These are phyloP conservation scores for Desoria tigrina DNA, from an alignment of 2,888 invertebrate genomes.

Conservation along the genomic window DNA sequence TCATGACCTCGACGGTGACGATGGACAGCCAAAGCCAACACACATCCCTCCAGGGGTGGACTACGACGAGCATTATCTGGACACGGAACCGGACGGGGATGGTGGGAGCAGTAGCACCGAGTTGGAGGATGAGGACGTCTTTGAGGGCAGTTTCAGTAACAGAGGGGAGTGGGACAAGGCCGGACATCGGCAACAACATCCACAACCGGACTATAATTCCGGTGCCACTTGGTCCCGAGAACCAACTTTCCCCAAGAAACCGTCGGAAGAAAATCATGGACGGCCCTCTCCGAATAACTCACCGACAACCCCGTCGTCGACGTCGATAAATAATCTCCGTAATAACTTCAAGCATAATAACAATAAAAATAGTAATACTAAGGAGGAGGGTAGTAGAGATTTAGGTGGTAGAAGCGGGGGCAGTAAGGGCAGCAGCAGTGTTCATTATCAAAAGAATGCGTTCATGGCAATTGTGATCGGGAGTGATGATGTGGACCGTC, in stretches of 20 bases:
- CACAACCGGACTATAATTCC: not conserved
- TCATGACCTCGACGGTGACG: not conserved
- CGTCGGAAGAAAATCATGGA: not conserved
- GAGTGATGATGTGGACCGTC: constrained; percentile 20
- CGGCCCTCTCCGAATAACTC: not conserved
- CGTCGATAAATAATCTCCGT: too few species aligned
- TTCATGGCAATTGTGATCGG: constrained; percentile 31
- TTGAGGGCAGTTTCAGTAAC: constrained; percentile 6
- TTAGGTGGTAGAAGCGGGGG: not conserved
- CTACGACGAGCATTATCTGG: constrained; percentile 21
- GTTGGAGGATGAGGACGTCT: constrained; percentile 12
- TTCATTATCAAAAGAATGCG: constrained; percentile 11
- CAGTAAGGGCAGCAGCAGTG: not conserved
- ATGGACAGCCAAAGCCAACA: constrained; percentile 9
- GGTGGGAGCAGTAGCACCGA: constrained; percentile 16
- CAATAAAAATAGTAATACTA: constrained; percentile 4
- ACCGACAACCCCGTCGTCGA: too few species aligned
- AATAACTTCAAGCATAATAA: constrained; percentile 7
- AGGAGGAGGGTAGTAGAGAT: not conserved
- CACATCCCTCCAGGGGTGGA: constrained; percentile 9
- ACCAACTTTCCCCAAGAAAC: constrained; percentile 4
- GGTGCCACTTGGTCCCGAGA: not conserved
- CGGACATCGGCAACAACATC: not conserved
- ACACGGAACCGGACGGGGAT: constrained; percentile 23
- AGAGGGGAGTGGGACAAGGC: constrained; percentile 6